phyloP scores from a whole-genome alignment of 2,113 vertebrate genomes.

The Clarias batrachus region DNA sequence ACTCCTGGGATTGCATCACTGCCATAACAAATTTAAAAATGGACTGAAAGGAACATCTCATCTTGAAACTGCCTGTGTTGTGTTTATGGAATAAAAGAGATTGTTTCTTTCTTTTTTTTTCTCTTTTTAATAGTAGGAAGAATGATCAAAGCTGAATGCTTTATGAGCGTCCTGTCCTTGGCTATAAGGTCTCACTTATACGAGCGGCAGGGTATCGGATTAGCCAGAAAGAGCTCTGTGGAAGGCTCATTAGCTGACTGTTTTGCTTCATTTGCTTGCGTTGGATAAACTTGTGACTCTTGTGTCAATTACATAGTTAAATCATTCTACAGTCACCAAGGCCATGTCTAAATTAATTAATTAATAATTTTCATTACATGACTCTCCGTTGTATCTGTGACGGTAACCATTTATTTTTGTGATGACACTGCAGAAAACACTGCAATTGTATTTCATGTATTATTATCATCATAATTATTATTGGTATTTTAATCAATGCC shows the following conservation, averaged over 20 bases:
- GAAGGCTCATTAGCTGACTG: conserved; percentile 27
- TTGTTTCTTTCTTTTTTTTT: not conserved
- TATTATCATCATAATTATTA: not conserved
- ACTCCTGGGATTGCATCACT: not conserved
- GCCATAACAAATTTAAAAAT: not conserved
- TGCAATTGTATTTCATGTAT: not conserved
- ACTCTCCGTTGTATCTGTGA: not conserved
- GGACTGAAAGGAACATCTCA: not conserved
- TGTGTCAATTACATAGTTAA: conserved; percentile 11
- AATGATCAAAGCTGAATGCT: not conserved
- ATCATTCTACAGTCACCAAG: conserved; percentile 11
- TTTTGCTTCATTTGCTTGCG: conserved; percentile 18
- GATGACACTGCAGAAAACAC: not conserved
- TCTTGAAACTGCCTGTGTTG: not conserved
- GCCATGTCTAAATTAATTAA: conserved; percentile 23
- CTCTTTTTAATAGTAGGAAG: not conserved
- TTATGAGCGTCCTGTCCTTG: not conserved
- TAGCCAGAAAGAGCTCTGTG: not conserved
- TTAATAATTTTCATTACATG: not conserved
- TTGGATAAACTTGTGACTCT: conserved; percentile 12
- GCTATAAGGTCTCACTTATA: not conserved
- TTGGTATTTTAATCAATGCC: not conserved
- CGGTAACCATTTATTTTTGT: not conserved
- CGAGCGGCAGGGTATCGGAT: conserved; percentile 18
- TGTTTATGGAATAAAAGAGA: not conserved